Conservation (phyloP, 2,797 vertebrate genomes). For the Mico argentatus region DNA sequence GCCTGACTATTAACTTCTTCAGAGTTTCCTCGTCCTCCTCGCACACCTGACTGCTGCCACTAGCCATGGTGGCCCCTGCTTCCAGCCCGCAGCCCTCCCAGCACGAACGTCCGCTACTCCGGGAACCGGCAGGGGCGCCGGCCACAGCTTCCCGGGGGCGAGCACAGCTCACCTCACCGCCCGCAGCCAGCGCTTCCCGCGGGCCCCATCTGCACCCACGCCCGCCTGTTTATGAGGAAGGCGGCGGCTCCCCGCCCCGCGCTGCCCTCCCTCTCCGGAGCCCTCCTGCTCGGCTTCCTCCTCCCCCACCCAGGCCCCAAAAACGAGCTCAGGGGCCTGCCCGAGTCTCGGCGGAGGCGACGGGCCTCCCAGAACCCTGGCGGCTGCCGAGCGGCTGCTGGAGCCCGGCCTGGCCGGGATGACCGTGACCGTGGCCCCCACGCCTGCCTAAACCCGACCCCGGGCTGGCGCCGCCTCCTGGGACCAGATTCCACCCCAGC, state of each 20-base stretch:
- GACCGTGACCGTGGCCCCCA: neutral
- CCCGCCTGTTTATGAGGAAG: neutral
- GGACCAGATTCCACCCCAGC: neutral
- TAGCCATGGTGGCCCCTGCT: conserved; percentile 77
- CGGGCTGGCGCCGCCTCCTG: neutral
- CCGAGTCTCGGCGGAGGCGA: accelerated
- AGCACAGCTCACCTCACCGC: neutral
- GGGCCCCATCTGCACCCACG: neutral
- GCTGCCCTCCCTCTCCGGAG: neutral
- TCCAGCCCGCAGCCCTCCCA: neutral
- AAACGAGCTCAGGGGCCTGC: neutral
- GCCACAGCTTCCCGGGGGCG: accelerated
- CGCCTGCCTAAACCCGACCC: neutral
- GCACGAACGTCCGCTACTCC: neutral
- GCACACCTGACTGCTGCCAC: conserved; percentile 31
- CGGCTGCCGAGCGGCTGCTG: too few relatives aligned
- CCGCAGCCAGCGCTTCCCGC: accelerated
- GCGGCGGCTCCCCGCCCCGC: neutral
- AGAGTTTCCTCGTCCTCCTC: conserved; percentile 84
- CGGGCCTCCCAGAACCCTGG: neutral
- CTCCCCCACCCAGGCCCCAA: conserved; percentile 8
- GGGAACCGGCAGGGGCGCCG: neutral
- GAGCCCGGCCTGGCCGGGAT: neutral
- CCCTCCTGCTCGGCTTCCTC: neutral
- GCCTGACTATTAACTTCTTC: conserved; percentile 92